Evolutionary conservation across 2,888 invertebrate genomes (phyloP).

Genomic region (Autographa pulchrina): DNA sequence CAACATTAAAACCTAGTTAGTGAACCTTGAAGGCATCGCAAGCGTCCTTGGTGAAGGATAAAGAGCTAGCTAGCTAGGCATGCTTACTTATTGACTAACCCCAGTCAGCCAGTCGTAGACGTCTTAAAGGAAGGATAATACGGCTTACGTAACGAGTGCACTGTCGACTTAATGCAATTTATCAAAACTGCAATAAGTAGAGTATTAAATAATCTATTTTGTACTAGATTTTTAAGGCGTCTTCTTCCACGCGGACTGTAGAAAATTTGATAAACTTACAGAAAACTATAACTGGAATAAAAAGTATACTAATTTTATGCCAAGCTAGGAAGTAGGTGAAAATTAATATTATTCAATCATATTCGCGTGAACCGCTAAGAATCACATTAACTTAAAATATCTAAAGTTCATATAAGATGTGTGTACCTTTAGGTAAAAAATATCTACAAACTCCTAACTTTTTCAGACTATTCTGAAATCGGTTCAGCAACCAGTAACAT

Average conservation of each 20-base stretch:
- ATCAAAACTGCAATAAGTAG: conserved; percentile 38
- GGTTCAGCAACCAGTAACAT: not conserved
- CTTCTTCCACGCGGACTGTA: not conserved
- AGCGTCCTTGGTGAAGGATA: conserved; percentile 27
- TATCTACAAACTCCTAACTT: not conserved
- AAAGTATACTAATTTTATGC: no score
- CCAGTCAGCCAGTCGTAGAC: not conserved
- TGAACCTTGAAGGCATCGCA: conserved; percentile 22
- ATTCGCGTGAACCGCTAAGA: not conserved
- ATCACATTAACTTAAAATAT: no score
- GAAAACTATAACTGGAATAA: not conserved
- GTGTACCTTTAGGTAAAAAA: not conserved
- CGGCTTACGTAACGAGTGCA: conserved; percentile 29
- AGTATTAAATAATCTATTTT: conserved; percentile 25
- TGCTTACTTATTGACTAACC: conserved; percentile 7
- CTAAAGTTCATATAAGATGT: no score
- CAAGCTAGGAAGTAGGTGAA: no score
- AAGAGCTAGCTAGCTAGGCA: conserved; percentile 12
- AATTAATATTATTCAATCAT: not conserved
- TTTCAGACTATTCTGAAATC: not conserved
- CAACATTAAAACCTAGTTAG: conserved; percentile 7
- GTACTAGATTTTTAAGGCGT: not conserved
- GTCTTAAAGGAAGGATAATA: conserved; percentile 27
- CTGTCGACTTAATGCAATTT: conserved; percentile 38
- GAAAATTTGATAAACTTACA: not conserved